Evolutionary conservation across 1,140 invertebrate species (phyloP).

Genomic region (Luehdorfia chinensis): DNA sequence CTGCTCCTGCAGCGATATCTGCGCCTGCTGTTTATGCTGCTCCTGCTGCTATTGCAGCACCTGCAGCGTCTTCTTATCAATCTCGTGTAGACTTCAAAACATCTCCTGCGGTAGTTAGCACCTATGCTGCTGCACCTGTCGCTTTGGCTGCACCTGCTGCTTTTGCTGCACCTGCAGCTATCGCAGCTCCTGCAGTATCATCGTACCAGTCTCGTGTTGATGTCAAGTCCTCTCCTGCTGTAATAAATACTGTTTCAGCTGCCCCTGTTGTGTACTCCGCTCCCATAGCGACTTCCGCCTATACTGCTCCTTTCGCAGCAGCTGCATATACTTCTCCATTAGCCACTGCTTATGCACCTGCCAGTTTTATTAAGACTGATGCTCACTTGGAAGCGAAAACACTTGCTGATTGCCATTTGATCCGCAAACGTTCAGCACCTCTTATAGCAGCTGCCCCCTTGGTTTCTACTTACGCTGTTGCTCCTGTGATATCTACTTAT

Average conservation of each 20-base stretch:
- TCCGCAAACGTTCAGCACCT: slow-evolving; percentile 53
- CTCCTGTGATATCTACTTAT: slow-evolving; percentile 33
- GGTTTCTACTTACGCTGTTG: slow-evolving; percentile 22
- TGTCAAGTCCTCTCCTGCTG: slow-evolving; percentile 53
- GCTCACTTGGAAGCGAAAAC: slow-evolving; percentile 63
- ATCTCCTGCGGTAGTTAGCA: slow-evolving; percentile 35
- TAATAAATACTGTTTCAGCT: slow-evolving; percentile 38
- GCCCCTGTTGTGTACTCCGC: slow-evolving; percentile 26
- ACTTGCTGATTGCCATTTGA: slow-evolving; percentile 46
- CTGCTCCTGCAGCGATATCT: not conserved
- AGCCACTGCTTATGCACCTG: slow-evolving; percentile 24
- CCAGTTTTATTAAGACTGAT: slow-evolving; percentile 41
- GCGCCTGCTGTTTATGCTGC: slow-evolving; percentile 30
- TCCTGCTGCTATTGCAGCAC: slow-evolving; percentile 13
- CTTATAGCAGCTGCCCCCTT: slow-evolving; percentile 24
- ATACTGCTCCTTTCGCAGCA: slow-evolving; percentile 19
- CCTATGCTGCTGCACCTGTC: slow-evolving; percentile 24
- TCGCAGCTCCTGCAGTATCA: slow-evolving; percentile 48
- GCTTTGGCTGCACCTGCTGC: slow-evolving; percentile 28
- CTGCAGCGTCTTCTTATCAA: slow-evolving; percentile 44
- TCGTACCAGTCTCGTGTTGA: slow-evolving; percentile 47
- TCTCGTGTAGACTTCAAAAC: slow-evolving; percentile 54
- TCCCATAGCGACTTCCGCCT: slow-evolving; percentile 23
- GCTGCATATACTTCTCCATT: slow-evolving; percentile 22
- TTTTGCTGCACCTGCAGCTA: slow-evolving; percentile 33